Evolutionary conservation across 2,888 invertebrate genomes (phyloP).

Genomic region (Hirudinaria manillensis): DNA sequence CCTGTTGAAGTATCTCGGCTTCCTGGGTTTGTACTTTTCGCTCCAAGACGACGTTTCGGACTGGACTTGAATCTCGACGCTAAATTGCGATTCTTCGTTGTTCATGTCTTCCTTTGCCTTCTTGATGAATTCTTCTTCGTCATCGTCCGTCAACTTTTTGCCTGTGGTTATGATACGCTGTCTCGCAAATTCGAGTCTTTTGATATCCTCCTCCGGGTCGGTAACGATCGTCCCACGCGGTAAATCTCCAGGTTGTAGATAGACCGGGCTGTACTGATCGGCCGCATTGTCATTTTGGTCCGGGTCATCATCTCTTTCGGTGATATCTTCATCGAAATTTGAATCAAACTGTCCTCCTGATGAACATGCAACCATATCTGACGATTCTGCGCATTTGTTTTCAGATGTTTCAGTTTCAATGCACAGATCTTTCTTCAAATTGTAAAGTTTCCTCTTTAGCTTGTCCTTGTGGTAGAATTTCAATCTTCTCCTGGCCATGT

Average conservation of each 20-base stretch:
- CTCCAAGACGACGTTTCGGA: slow-evolving; percentile 87
- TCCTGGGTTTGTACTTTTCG: slow-evolving; percentile 93
- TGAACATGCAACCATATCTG: slow-evolving; percentile 43
- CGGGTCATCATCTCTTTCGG: slow-evolving; percentile 57
- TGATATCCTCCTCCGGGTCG: slow-evolving; percentile 69
- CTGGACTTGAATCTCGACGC: slow-evolving; percentile 76
- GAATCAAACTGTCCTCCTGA: slow-evolving; percentile 50
- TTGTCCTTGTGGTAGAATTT: slow-evolving; percentile 86
- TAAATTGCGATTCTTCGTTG: slow-evolving; percentile 81
- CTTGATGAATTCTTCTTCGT: slow-evolving; percentile 67
- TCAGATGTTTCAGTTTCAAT: not conserved
- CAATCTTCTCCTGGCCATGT: slow-evolving; percentile 84
- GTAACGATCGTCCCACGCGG: slow-evolving; percentile 72
- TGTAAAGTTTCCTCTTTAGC: slow-evolving; percentile 76
- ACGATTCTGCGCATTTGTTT: slow-evolving; percentile 14
- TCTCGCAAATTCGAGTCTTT: slow-evolving; percentile 69
- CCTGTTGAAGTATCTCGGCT: slow-evolving; percentile 91
- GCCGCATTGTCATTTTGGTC: slow-evolving; percentile 67
- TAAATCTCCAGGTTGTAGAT: slow-evolving; percentile 62
- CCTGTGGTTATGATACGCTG: slow-evolving; percentile 58
- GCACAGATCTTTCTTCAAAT: slow-evolving; percentile 63
- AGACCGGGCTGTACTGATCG: slow-evolving; percentile 79
- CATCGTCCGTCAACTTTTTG: slow-evolving; percentile 57
- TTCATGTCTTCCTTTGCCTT: slow-evolving; percentile 70
- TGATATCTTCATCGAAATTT: slow-evolving; percentile 41